These are phyloP conservation scores for Drosophila kurseongensis DNA, from an alignment of 1,140 invertebrate genomes.

Conservation along the genomic window DNA sequence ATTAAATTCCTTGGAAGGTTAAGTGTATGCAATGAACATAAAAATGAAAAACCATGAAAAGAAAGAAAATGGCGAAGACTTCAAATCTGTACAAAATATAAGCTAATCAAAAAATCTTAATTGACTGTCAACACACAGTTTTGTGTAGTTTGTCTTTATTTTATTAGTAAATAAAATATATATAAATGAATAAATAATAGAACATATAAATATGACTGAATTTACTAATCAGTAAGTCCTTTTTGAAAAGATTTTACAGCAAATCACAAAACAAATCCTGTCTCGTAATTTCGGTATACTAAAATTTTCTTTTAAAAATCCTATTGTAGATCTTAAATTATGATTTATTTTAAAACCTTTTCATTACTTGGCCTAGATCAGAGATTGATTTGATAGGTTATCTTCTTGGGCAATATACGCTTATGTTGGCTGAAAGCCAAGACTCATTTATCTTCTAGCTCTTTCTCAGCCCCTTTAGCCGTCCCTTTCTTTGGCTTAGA, in stretches of 20 bases:
- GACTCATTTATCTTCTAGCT: slow-evolving; percentile 26
- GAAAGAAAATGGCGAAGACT: neutral
- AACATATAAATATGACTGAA: no score
- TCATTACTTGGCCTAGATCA: no score
- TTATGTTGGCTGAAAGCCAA: neutral
- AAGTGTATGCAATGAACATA: slow-evolving; percentile 1
- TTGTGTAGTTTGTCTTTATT: no score
- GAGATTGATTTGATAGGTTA: neutral
- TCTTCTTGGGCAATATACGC: neutral
- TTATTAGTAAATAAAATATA: no score
- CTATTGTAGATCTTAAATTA: neutral
- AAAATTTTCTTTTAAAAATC: no score
- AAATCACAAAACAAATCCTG: no score
- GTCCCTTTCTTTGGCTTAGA: slow-evolving; percentile 14
- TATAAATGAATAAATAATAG: no score
- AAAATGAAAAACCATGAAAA: neutral
- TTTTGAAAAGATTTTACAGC: no score
- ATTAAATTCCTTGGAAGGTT: slow-evolving; percentile 20
- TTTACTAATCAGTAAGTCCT: no score
- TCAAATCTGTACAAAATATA: neutral
- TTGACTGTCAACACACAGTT: no score
- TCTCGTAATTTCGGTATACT: no score
- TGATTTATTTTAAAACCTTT: neutral
- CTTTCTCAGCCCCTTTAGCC: slow-evolving; percentile 1
- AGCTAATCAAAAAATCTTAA: no score